Conservation (phyloP, 2,113 vertebrate species). For the Damaliscus lunatus region DNA sequence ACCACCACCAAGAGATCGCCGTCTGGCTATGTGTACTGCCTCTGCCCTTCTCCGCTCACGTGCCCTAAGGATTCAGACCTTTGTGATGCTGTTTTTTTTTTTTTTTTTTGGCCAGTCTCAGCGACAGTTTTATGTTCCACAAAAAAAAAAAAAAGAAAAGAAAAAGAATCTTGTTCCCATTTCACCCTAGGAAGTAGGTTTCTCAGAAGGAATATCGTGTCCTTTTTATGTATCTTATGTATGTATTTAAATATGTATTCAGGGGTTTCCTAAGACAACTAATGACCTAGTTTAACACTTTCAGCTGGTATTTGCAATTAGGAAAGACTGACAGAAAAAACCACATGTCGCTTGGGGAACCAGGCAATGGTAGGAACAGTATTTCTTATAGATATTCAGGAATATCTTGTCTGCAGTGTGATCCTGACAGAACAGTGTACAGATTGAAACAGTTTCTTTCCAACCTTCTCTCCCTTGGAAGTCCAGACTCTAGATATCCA, state of each 20-base stretch:
- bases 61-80: background rate
- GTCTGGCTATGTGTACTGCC: background rate
- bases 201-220: background rate
- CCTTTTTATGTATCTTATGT: background rate
- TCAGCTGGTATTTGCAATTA: background rate
- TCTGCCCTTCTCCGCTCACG: background rate
- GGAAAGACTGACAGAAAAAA: background rate
- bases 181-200: background rate
- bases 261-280: background rate
- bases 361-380: background rate
- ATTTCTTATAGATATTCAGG: background rate
- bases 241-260: background rate
- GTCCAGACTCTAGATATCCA: background rate
- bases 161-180: background rate
- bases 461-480: background rate
- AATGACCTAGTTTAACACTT: background rate
- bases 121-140: background rate
- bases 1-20: slow-evolving; percentile 24
- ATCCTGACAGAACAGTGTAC: background rate
- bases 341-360: background rate
- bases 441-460: background rate
- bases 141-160: background rate
- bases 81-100: background rate
- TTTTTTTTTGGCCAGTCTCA: background rate
- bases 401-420: background rate